These are phyloP conservation scores for Chironomus striatipennis DNA, from an alignment of 1,140 invertebrate genomes.

Conservation along the genomic window DNA sequence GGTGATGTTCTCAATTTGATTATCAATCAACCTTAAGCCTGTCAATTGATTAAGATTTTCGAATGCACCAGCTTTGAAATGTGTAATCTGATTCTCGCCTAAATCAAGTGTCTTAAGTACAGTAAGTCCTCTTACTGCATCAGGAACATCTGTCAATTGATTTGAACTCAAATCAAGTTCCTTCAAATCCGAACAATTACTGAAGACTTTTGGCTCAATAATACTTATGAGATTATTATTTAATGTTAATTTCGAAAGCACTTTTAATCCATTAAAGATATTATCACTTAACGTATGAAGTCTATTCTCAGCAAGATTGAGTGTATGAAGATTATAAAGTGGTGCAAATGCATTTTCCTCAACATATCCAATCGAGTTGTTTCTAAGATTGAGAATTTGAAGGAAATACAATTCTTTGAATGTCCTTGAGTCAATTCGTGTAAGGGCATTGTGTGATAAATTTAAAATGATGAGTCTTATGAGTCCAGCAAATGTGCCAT, in stretches of 20 bases:
- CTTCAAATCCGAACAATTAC: conserved; percentile 67
- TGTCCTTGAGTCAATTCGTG: conserved; percentile 52
- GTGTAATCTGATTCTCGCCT: conserved; percentile 69
- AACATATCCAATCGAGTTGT: conserved; percentile 67
- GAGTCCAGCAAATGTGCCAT: conserved; percentile 58
- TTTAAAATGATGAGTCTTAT: conserved; percentile 59
- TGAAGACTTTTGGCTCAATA: conserved; percentile 67
- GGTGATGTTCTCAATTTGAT: conserved; percentile 68
- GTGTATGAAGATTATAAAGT: conserved; percentile 71
- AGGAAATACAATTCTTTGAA: conserved; percentile 75
- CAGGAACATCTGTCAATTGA: conserved; percentile 60
- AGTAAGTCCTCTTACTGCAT: conserved; percentile 63
- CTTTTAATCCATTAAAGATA: conserved; percentile 71
- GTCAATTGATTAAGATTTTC: conserved; percentile 64
- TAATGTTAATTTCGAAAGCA: conserved; percentile 66
- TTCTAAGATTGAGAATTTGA: conserved; percentile 69
- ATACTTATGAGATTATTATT: conserved; percentile 67
- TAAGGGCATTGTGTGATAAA: conserved; percentile 57
- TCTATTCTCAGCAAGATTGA: conserved; percentile 68
- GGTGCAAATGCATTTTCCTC: conserved; percentile 69
- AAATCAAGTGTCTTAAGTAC: conserved; percentile 70
- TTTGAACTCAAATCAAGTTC: conserved; percentile 80
- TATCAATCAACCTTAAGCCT: conserved; percentile 69
- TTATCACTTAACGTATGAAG: conserved; percentile 62
- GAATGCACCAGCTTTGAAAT: conserved; percentile 62